phyloP scores from a whole-genome alignment of 2,888 invertebrate genomes.

The Cosmorhoe ocellata region DNA sequence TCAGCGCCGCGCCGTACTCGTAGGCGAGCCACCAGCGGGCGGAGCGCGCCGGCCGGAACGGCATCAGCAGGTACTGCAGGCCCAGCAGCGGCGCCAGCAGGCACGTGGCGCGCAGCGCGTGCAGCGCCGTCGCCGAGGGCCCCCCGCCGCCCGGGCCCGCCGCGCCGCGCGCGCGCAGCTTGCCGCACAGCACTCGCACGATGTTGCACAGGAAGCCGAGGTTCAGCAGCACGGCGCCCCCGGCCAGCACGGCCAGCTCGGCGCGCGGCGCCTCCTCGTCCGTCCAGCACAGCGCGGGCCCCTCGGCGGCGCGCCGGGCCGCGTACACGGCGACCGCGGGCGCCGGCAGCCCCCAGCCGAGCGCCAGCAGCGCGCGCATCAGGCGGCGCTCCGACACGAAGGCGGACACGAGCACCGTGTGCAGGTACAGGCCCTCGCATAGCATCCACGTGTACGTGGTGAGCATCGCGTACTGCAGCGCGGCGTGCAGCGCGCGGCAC shows the following conservation, averaged over 20 bases:
- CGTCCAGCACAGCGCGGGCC: slow-evolving; percentile 86
- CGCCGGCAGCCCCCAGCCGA: slow-evolving; percentile 93
- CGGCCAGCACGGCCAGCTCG: slow-evolving; percentile 90
- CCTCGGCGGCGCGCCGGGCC: slow-evolving; percentile 82
- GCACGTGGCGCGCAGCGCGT: slow-evolving; percentile 91
- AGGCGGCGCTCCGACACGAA: slow-evolving; percentile 94
- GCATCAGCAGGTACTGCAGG: slow-evolving; percentile 93
- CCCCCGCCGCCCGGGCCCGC: slow-evolving; percentile 83
- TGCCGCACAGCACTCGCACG: slow-evolving; percentile 91
- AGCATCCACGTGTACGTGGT: slow-evolving; percentile 99
- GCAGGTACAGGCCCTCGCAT: slow-evolving; percentile 96
- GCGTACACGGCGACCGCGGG: slow-evolving; percentile 86
- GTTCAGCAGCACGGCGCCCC: slow-evolving; percentile 90
- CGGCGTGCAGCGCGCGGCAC: slow-evolving; percentile 91
- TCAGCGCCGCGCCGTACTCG: slow-evolving; percentile 92
- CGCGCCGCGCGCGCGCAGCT: slow-evolving; percentile 88
- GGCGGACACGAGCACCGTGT: slow-evolving; percentile 95
- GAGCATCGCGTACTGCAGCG: slow-evolving; percentile 93
- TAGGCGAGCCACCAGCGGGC: slow-evolving; percentile 90
- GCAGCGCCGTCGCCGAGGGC: slow-evolving; percentile 86
- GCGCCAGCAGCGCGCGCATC: slow-evolving; percentile 89
- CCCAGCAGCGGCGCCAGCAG: slow-evolving; percentile 95
- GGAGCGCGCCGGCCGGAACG: slow-evolving; percentile 88
- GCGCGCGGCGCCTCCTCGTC: slow-evolving; percentile 86
- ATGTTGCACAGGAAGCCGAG: slow-evolving; percentile 94